A percentile compares a stretch with the other conserved stretches of the same genome.
phyloP scores from a whole-genome alignment of 2,888 invertebrate genomes.

The Cenopis cana region DNA sequence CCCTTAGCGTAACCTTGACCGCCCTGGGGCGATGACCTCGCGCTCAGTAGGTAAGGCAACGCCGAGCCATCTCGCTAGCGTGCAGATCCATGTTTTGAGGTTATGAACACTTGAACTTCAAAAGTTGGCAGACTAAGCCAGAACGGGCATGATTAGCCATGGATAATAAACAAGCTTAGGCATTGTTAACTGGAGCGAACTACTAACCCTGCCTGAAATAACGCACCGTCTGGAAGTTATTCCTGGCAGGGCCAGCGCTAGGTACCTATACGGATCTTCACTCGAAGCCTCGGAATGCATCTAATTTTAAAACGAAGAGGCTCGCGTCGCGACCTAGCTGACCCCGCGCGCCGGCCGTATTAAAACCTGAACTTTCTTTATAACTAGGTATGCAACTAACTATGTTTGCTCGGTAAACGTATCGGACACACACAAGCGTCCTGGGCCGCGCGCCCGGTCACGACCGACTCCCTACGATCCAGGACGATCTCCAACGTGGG shows the following conservation, averaged over 20 bases:
- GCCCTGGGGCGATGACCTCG: constrained; percentile 70
- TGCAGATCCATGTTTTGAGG: constrained; percentile 35
- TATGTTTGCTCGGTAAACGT: constrained; percentile 81
- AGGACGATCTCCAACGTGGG: constrained; percentile 81
- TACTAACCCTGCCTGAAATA: constrained; percentile 82
- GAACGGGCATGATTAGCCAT: constrained; percentile 54
- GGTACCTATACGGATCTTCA: constrained; percentile 57
- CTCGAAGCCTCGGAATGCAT: constrained; percentile 80
- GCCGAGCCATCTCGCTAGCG: constrained; percentile 19
- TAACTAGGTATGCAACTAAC: constrained; percentile 74
- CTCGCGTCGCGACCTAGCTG: constrained; percentile 83
- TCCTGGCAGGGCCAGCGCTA: constrained; percentile 65
- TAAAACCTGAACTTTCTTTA: constrained; percentile 85
- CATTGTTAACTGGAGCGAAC: constrained; percentile 64
- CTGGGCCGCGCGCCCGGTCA: constrained; percentile 71
- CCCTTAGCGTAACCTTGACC: constrained; percentile 74
- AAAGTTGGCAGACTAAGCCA: not conserved
- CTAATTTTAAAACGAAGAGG: constrained; percentile 84
- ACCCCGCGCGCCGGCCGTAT: constrained; percentile 80
- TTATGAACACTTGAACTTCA: constrained; percentile 14
- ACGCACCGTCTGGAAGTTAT: constrained; percentile 75
- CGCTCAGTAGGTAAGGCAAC: constrained; percentile 44
- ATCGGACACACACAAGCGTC: constrained; percentile 78
- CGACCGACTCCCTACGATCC: constrained; percentile 79
- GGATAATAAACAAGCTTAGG: constrained; percentile 61